Evolutionary conservation across 2,888 invertebrate species (phyloP), one percentile per base, ranked within the genome.

Genomic region (Buathra laborator): DNA sequence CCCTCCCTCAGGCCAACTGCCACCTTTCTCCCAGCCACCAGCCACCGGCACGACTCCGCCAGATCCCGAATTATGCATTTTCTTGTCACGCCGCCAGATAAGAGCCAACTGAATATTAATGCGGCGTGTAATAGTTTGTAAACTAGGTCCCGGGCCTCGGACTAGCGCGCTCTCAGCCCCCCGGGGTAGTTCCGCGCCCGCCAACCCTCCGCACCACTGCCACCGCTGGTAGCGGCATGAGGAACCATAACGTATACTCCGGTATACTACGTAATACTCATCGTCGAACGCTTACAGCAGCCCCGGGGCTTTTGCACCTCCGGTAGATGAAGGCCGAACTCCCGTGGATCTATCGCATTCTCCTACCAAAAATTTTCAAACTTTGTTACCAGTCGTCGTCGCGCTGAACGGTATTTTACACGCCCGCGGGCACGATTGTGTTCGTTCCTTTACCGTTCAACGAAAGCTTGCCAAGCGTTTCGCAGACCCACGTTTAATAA

Each of bases 71-170:
- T 93, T 93, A 93, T 93, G 92, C 92, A 93, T 92, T 92, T 92
- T 93, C 93, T 93, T 93, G 92, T 93, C 92, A 90, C 90, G 89
- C 89, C 89, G 90, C 86, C 87, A 90, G 92, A 92, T 92, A 92
- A 93, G 91, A 91, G 91, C 91, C 91, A 90, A 89, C 92, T 92
- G 93, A 93, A 93, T 93, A 92, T 92, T 93, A 92, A 93, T 93
- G 92, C 87, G 86, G 86, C 87, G 88, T 90, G 92, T 92, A 92
- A 92, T 91, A 92, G 92, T 93, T 92, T 91, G 93, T 91, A 90
- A 92, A 92, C 92, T 92, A 89, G 92, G 92, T 92, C 90, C 90
- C 88, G 87, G 80, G 87, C 84, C 88, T 75, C 77, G 78, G 79
- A 80, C 83, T 53, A 81, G 44, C 79, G 77, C 51, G 32, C 53